Evolutionary conservation across 2,888 invertebrate species (phyloP).

Genomic region (Kryphioiulus occultus): DNA sequence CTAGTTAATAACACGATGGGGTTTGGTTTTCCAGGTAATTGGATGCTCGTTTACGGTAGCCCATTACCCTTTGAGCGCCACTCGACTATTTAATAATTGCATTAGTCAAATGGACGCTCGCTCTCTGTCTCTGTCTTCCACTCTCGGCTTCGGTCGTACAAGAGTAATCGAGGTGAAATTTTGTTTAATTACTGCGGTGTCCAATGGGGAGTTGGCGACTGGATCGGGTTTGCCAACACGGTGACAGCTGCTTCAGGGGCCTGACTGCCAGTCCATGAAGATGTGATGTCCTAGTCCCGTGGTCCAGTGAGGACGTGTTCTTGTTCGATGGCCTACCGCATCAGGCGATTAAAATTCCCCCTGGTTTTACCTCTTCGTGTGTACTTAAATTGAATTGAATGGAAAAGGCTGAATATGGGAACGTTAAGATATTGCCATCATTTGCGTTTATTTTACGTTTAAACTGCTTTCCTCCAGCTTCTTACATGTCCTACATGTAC

Average conservation of each 20-base stretch:
- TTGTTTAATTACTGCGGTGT: not conserved
- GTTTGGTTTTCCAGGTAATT: constrained; percentile 26
- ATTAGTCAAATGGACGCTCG: constrained; percentile 11
- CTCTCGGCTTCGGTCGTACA: not conserved
- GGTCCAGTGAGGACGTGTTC: not conserved
- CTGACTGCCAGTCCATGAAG: not conserved
- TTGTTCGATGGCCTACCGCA: too few species aligned
- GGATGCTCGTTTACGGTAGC: not conserved
- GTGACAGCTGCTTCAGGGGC: not conserved
- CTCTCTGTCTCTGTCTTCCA: not conserved
- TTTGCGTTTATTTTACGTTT: too few species aligned
- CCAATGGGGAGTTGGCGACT: not conserved
- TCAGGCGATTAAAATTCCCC: not conserved
- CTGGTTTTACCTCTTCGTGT: too few species aligned
- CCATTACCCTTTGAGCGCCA: not conserved
- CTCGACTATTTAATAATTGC: constrained; percentile 19
- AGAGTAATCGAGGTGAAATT: constrained; percentile 21
- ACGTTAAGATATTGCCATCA: too few species aligned
- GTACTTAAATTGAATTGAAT: too few species aligned
- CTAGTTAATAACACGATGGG: not conserved
- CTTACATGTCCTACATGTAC: too few species aligned
- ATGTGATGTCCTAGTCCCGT: not conserved
- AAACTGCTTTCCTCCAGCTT: too few species aligned
- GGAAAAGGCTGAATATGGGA: too few species aligned
- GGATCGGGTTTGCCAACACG: not conserved